Base-by-base conservation (phyloP, 2,113 vertebrate genomes). In the Sula dactylatra region DNA sequence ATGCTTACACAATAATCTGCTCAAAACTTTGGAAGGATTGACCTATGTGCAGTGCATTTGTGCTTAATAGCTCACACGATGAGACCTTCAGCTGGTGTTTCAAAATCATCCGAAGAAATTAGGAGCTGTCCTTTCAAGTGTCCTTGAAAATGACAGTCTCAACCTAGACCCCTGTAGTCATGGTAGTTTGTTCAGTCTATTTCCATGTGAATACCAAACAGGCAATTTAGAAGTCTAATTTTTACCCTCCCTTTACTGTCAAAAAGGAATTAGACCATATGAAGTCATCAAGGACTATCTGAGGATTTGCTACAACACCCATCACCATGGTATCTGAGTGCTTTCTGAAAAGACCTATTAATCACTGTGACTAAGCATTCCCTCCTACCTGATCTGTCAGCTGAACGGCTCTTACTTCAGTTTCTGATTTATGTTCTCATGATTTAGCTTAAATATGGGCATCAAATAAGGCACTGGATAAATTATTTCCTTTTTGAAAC, bases 261-360 rank as follows among this genome's bases (percentile, higher is more conserved):
- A 96, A 55, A 94, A 82, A 94, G 66, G 81, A 97, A 95, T 96
- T 97, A 95, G 91, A 94, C 81, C 84, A 85, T 90, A 96, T 97
- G 96, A 96, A 95, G 94, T 96, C 95, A 96, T 94, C 95, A 97
- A 96, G 91, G 91, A 95, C 94, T 97, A 92, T 93, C 88, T 93
- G 82, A 97, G 93, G 85, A 90, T 97, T 95, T 92, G 71, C 73
- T 95, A 17, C 95, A 96, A 96, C 94, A 94, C 91, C 84, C 89
- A 95, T 96, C 94, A 94, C 88, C 87, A 88, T 93, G 93, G 89
- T 94, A 93, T 95, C 94, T 96, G 91, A 95, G 96, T 89, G 89
- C 91, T 87, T 95, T 83, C 86, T 97, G 94, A 96, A 87, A 89
- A 96, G 89, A 80, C 89, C 91, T 93, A 97, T 97, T 95, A 97